Percentiles rank a stretch among this genome's conserved stretches.
phyloP scores from a whole-genome alignment of 2,888 invertebrate genomes.

The Kuschelorhynchus macadamiae region DNA sequence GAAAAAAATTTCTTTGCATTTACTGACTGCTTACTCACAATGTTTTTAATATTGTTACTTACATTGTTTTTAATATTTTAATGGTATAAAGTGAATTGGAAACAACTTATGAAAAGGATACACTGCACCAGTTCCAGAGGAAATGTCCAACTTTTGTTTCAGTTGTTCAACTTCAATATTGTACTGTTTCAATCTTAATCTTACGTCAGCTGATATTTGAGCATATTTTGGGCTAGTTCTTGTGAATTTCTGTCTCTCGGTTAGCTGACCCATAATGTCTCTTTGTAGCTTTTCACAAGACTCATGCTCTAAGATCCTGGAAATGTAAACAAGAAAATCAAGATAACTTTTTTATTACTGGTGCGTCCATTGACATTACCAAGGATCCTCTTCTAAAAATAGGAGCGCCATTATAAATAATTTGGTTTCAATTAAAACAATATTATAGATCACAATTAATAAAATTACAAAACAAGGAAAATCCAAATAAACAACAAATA shows the following conservation, averaged over 20 bases:
- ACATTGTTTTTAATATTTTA: no score
- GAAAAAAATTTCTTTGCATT: no score
- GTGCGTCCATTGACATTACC: slow-evolving; percentile 62
- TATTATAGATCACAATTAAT: no score
- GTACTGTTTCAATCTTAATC: slow-evolving; percentile 75
- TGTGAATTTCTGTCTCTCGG: slow-evolving; percentile 71
- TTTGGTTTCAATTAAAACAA: no score
- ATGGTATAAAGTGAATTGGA: no score
- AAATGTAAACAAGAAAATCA: slow-evolving; percentile 31
- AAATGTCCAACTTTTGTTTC: slow-evolving; percentile 70
- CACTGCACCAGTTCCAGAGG: slow-evolving; percentile 67
- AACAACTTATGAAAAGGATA: slow-evolving; percentile 62
- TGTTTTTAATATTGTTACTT: no score
- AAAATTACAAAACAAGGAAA: neutral
- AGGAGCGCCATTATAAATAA: slow-evolving; percentile 66
- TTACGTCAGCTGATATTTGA: slow-evolving; percentile 73
- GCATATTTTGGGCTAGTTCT: slow-evolving; percentile 73
- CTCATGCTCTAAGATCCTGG: slow-evolving; percentile 77
- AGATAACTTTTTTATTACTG: slow-evolving; percentile 15
- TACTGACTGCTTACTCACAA: no score
- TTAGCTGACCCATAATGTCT: slow-evolving; percentile 76
- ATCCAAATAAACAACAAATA: no score
- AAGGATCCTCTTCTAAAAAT: slow-evolving; percentile 69
- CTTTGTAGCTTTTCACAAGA: slow-evolving; percentile 76
- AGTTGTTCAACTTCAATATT: slow-evolving; percentile 74